Evolutionary conservation across 2,797 vertebrate genomes (phyloP), one percentile per base, ranked within the genome.

Genomic region (Picus viridis): DNA sequence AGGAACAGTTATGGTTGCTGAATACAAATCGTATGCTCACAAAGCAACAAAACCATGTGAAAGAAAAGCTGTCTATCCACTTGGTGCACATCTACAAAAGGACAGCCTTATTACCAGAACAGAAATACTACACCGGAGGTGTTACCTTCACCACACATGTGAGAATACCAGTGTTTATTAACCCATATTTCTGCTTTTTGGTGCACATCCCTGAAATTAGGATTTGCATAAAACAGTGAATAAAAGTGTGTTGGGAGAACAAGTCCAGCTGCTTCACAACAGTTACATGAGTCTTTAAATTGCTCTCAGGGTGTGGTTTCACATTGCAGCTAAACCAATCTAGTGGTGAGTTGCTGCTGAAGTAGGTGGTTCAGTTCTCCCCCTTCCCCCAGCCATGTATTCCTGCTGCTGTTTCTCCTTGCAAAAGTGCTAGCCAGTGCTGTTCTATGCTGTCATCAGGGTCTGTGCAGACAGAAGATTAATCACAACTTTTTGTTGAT

Each of bases 361-460:
- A 87, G 58, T 43, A 69, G 45, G 9, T 71, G 54, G 34, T 61
- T 73, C 16, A 10, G 30, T 69, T 34, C 80, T 83, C 16, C 16
- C 12, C 41, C 20, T 80, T 87, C 26, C 19, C 15, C 41, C 16
- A 62, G 62, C 73, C 8, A 1, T 27, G 7, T 85, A 19, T 19
- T 88, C 22, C 24, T 58, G 34, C 53, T 88, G 57, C 34, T 45
- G 49, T 51, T 86, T 82, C 63, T 75, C 9, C 54, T 85, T 79
- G 43, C 13, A 32, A 10, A 87, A 59, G 9, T 1, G 1, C 13
- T 77, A 2, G 2, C n/a, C 2, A 3, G 0, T 72, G 47, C 39
- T 82, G 39, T 73, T 70, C 27, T 53, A 17, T 0, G 0, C 39
- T 57, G 53, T 39, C 51, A 61, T 36, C 29, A 12, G 64, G 39